Evolutionary conservation across 2,113 vertebrate species (phyloP).

Genomic region (Eulacestoma nigropectus): DNA sequence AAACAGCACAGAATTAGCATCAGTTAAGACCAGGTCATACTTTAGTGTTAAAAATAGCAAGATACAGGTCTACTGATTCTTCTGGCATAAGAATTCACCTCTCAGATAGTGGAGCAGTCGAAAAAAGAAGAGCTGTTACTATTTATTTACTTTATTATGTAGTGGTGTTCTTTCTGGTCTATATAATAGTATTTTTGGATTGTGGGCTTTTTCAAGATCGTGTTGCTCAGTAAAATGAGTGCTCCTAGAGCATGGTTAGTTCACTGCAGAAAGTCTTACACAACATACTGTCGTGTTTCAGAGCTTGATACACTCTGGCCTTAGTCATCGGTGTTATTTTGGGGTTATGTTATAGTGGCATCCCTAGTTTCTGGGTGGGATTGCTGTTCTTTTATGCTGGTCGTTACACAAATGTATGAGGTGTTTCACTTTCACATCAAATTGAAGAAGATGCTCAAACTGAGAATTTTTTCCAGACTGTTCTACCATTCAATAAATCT

Average conservation of each 20-base stretch:
- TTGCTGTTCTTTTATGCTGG: not conserved
- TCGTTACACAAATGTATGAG: not conserved
- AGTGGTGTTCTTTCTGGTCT: not conserved
- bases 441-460: not conserved
- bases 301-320: not conserved
- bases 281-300: not conserved
- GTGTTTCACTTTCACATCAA: not conserved
- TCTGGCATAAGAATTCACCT: not conserved
- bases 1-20: not conserved
- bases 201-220: not conserved
- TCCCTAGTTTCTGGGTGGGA: not conserved
- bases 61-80: not conserved
- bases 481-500: not conserved
- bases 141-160: not conserved
- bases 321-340: not conserved
- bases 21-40: not conserved
- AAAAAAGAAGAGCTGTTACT: not conserved
- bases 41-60: not conserved
- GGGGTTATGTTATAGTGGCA: not conserved
- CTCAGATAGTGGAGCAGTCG: not conserved
- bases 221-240: not conserved
- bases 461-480: not conserved
- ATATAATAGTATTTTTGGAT: not conserved
- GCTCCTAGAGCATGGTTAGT: not conserved
- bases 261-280: not conserved